phyloP scores from a whole-genome alignment of 2,888 invertebrate species.

The Portevinia maculata region DNA sequence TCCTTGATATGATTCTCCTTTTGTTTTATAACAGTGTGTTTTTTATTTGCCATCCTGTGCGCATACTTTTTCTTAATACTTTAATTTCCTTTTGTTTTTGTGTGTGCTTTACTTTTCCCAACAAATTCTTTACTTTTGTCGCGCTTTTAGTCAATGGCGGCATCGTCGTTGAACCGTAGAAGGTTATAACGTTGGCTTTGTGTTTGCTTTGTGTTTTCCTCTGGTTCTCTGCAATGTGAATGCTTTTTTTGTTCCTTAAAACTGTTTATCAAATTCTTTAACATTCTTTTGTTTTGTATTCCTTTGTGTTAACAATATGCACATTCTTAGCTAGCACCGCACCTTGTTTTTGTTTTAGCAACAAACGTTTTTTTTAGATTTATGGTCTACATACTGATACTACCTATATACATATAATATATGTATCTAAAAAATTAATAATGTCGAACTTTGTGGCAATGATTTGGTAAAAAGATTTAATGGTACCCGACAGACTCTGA shows the following conservation, averaged over 20 bases:
- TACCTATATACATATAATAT: no score
- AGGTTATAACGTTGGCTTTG: conserved; percentile 13
- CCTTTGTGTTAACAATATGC: conserved; percentile 7
- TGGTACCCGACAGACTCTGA: no score
- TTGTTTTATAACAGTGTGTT: conserved; percentile 40
- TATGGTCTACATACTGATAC: no score
- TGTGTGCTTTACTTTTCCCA: conserved; percentile 3
- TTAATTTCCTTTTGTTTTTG: conserved; percentile 40
- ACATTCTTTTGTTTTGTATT: background rate
- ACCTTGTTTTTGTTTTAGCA: background rate
- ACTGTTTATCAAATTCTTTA: conserved; percentile 2
- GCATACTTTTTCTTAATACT: conserved; percentile 31
- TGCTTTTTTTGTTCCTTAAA: background rate
- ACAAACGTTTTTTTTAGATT: background rate
- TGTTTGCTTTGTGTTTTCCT: background rate
- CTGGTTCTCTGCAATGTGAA: background rate
- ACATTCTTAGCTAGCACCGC: background rate
- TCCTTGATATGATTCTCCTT: conserved; percentile 43
- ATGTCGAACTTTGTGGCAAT: no score
- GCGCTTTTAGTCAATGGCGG: conserved; percentile 22
- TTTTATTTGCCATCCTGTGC: conserved; percentile 27
- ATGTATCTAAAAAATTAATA: no score
- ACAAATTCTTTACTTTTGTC: conserved; percentile 18
- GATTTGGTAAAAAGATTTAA: no score
- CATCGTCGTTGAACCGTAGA: conserved; percentile 25